A percentile compares a stretch with the other conserved stretches of the same genome.
phyloP scores from a whole-genome alignment of 2,113 vertebrate species.

The Micronycteris hirsuta region DNA sequence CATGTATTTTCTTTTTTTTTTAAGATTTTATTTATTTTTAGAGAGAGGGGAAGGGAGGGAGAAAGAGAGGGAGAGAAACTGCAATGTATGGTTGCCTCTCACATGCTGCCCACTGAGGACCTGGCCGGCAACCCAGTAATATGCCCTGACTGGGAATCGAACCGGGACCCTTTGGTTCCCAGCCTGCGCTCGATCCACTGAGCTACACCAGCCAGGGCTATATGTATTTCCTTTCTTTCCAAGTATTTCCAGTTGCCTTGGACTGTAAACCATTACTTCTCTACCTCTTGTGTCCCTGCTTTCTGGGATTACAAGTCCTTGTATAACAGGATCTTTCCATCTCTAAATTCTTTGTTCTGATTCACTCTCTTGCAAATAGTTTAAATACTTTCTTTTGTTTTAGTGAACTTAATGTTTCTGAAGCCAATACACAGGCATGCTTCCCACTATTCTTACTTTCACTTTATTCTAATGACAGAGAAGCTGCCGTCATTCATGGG shows the following conservation, averaged over 20 bases:
- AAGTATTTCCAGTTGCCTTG: not conserved
- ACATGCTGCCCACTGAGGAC: too few species aligned
- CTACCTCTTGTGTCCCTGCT: not conserved
- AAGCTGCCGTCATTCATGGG: not conserved
- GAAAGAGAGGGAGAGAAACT: too few species aligned
- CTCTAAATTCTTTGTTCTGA: not conserved
- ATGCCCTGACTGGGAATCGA: too few species aligned
- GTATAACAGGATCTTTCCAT: not conserved
- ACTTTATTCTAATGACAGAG: not conserved
- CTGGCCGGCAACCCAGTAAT: too few species aligned
- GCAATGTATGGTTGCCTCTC: too few species aligned
- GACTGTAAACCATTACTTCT: not conserved
- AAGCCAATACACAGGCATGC: not conserved
- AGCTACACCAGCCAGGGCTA: too few species aligned
- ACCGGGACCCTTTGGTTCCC: too few species aligned
- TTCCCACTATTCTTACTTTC: not conserved
- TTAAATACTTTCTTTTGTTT: not conserved
- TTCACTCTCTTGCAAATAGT: not conserved
- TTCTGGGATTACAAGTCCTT: not conserved
- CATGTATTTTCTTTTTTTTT: not conserved
- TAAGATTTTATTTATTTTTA: too few species aligned
- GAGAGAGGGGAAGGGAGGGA: too few species aligned
- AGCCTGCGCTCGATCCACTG: too few species aligned
- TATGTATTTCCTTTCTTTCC: not conserved
- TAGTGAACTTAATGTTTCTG: not conserved